Evolutionary conservation across 1,140 invertebrate genomes (phyloP).

Genomic region (Tetranychus urticae): DNA sequence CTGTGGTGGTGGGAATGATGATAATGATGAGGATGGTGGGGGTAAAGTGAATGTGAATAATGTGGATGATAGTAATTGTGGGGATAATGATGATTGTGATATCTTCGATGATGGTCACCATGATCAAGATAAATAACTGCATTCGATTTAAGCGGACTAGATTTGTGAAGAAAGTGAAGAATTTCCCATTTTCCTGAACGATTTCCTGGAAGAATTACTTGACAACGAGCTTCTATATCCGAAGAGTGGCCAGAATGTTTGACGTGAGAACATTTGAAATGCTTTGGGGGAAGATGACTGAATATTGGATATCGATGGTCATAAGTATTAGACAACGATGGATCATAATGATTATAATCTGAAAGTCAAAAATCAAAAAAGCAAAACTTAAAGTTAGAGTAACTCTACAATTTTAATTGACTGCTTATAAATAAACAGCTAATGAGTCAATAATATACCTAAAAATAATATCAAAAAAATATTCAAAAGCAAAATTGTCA

Average conservation of each 20-base stretch:
- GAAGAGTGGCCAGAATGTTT: neutral
- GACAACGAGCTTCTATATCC: neutral
- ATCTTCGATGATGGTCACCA: neutral
- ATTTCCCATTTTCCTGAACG: neutral
- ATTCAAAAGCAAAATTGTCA: no score
- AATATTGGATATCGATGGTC: neutral
- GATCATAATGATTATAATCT: no score
- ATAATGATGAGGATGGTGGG: neutral
- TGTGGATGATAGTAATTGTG: neutral
- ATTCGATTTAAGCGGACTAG: neutral
- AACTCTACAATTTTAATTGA: no score
- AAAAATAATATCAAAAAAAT: no score
- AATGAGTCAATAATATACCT: no score
- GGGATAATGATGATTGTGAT: neutral
- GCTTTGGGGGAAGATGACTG: neutral
- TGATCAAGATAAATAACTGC: neutral
- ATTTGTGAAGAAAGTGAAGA: neutral
- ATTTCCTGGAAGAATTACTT: neutral
- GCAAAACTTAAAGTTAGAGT: no score
- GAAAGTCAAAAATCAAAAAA: no score
- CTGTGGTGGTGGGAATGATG: no score
- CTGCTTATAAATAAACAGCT: no score
- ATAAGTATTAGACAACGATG: no score
- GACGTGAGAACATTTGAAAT: neutral
- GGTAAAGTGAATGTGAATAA: neutral